Evolutionary conservation across 2,113 vertebrate genomes (phyloP).

Genomic region (Scophthalmus maximus): DNA sequence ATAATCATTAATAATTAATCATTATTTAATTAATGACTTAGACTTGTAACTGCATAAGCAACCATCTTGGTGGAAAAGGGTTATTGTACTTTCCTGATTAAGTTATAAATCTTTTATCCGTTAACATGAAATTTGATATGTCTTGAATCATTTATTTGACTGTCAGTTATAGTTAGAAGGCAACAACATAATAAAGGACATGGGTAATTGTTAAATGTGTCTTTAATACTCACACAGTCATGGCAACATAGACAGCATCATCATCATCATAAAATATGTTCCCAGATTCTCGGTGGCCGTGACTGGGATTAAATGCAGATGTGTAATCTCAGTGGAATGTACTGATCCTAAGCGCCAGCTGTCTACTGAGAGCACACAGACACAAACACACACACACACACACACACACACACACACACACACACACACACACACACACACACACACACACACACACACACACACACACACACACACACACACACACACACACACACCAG

Average conservation of each 20-base stretch:
- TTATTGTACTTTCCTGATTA: too few relatives aligned
- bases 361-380: constrained; percentile 55
- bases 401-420: constrained; percentile 11
- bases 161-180: too few relatives aligned
- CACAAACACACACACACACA: constrained; percentile 34
- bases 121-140: too few relatives aligned
- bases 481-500: constrained; percentile 4
- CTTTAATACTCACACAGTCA: constrained; percentile 23
- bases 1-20: too few relatives aligned
- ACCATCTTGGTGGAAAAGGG: too few relatives aligned
- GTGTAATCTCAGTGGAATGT: constrained; percentile 80
- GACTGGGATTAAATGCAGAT: constrained; percentile 76
- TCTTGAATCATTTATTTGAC: too few relatives aligned
- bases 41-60: too few relatives aligned
- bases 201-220: neutral
- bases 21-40: too few relatives aligned
- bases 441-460: constrained; percentile 39
- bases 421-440: constrained; percentile 5
- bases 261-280: constrained; percentile 63
- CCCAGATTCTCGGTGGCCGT: constrained; percentile 52
- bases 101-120: too few relatives aligned
- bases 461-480: constrained; percentile 27
- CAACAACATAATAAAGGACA: too few relatives aligned
- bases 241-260: constrained; percentile 28
- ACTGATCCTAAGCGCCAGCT: constrained; percentile 63